Conservation (phyloP, 2,797 vertebrate species). For the Mormyrus hasselquistii region DNA sequence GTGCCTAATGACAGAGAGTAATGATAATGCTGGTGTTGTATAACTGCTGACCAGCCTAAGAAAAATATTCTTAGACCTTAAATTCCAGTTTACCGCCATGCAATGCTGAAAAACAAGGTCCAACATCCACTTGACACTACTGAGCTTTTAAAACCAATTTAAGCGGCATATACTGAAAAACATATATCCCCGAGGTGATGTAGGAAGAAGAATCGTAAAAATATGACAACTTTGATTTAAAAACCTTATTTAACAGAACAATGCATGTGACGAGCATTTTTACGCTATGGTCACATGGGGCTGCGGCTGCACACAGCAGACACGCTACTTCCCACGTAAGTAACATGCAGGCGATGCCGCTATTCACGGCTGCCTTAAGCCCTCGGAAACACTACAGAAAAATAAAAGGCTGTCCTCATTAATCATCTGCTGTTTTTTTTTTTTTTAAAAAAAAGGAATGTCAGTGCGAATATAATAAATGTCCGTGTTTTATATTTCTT, state of each 20-base stretch:
- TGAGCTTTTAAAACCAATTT: background rate
- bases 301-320: background rate
- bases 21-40: background rate
- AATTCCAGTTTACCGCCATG: background rate
- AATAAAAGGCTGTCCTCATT: background rate
- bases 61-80: background rate
- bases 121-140: background rate
- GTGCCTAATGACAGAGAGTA: background rate
- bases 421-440: background rate
- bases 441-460: background rate
- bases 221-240: background rate
- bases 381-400: background rate
- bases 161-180: background rate
- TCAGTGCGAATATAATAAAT: background rate
- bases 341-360: background rate
- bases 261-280: background rate
- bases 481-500: background rate
- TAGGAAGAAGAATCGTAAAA: background rate
- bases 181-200: background rate
- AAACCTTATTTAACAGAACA: conserved; percentile 6
- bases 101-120: background rate
- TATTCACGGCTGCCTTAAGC: background rate
- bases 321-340: background rate
- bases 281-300: conserved; percentile 4
- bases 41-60: background rate